phyloP scores from a whole-genome alignment of 2,888 invertebrate species.

The Trimorus sp. region DNA sequence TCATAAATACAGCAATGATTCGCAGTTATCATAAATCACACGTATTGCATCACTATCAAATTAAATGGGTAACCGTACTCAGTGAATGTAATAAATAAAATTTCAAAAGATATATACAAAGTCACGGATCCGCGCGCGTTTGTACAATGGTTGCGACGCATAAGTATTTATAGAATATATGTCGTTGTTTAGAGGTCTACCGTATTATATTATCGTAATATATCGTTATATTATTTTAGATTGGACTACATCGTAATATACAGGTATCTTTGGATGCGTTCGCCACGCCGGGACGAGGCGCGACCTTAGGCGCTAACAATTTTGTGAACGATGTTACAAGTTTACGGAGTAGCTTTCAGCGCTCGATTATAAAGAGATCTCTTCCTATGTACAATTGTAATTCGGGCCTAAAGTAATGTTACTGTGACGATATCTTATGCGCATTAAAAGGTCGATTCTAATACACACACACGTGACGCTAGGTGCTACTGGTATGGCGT shows the following conservation, averaged over 20 bases:
- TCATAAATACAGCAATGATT: conserved; percentile 53
- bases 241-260: conserved; percentile 22
- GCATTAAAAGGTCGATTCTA: too few relatives aligned
- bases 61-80: conserved; percentile 49
- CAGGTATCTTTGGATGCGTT: conserved; percentile 51
- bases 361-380: conserved; percentile 43
- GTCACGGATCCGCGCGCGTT: conserved; percentile 51
- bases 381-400: conserved; percentile 44
- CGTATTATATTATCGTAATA: conserved; percentile 30
- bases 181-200: too few relatives aligned
- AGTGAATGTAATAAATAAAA: conserved; percentile 56
- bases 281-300: conserved; percentile 9
- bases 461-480: too few relatives aligned
- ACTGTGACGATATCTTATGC: conserved; percentile 2
- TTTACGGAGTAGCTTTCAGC: not conserved
- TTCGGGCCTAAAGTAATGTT: conserved; percentile 22
- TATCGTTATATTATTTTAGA: conserved; percentile 38
- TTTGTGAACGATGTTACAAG: conserved; percentile 1
- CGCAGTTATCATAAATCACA: conserved; percentile 58
- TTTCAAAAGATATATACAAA: conserved; percentile 56
- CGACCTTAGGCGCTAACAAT: conserved; percentile 24
- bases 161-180: conserved; percentile 34
- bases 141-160: conserved; percentile 50
- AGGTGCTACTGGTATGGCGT: not conserved
- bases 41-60: conserved; percentile 63